Base-by-base conservation (phyloP, 1,140 invertebrate genomes). In the Caerostris extrusa region DNA sequence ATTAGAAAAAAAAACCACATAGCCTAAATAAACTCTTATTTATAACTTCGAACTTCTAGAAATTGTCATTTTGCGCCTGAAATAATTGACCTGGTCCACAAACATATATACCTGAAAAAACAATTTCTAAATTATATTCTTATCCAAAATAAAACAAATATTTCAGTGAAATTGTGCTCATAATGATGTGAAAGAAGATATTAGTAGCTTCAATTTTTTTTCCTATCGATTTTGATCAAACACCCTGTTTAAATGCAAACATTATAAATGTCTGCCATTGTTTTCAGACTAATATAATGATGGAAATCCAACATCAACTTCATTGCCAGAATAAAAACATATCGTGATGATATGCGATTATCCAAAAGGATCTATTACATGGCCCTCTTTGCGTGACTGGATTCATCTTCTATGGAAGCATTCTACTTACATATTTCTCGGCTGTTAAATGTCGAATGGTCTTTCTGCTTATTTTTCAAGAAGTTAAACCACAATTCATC, bases 321-420 rank as follows among this genome's bases (percentile, higher is more conserved):
- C 19, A 8, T 19, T 56, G 19, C 19, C n/a, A 14, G 64, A 69
- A 89, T 56, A 69, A 55, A 8, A 89, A 17, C 8, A n/a, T 89
- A 55, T 89, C 87, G 87, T 89, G 87, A n/a, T 71, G 34, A 12
- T 8, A n/a, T 7, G 60, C 50, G 87, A 89, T 89, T 89, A 89
- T 12, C 60, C 17, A 12, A 71, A 50, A 19, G 64, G 64, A 34
- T 89, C 61, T 69, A 69, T 89, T 89, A 89, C 87, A 67, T 56
- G n/a, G 64, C 17, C 69, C 8, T 4, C n/a, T 69, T 89, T 55
- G 87, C 87, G 87, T 89, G 87, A 89, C 64, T 56, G 7, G 14
- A 67, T 56, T 58, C 87, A 89, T 89, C 56, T 89, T 34, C 19
- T 17, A 12, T 34, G 50, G n/a, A 53, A 56, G 50, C 58, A 55